Evolutionary conservation across 2,113 vertebrate species (phyloP), one percentile per base, ranked within the genome.

Genomic region (Cynoglossus semilaevis): DNA sequence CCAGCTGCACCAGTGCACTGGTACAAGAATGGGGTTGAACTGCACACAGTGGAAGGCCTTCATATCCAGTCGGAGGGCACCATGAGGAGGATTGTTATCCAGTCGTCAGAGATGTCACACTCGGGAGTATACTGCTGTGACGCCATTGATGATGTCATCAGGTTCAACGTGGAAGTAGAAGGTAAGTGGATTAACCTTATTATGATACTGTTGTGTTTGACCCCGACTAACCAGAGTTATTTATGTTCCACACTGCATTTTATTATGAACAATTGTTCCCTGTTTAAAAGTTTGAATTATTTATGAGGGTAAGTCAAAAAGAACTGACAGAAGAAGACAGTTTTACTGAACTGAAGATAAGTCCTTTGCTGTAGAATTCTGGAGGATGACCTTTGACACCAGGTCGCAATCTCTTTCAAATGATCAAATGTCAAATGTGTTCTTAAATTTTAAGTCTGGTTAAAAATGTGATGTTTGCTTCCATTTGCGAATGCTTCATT

Each of bases 81-180:
- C 59, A 91, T 92, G 88, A 89, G 91, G 66, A 87, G 90, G 65
- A 91, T 93, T 52, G 89, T 92, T 74, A 91, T 93, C 74, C 91
- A 91, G n/a, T 90, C 90, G 58, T 89, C 91, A 59, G 88, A 90
- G 71, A 88, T 91, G 52, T 85, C 84, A 48, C 90, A 93, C 74
- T 93, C 90, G 2, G 92, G 92, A 45, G 89, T 92, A 18, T 93
- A 93, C 42, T 90, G 88, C 79, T 93, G 92, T 29, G 91, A 92
- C 54, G 89, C 90, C 53, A 89, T 90, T 38, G 90, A 93, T 72
- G 91, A 92, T 18, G 87, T 90, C 73, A 90, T 91, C 58, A 85
- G 89, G 56, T 93, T 93, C 81, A 91, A 90, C 43, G 91, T 93
- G 63, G 91, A 92, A 75, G 90, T 93, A 40, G 88, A 91, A 65